Percentiles rank a stretch among this genome's conserved stretches.
These are phyloP conservation scores for Astreopora myriophthalma DNA, from an alignment of 64 coral and sea anemone species.

Conservation along the genomic window DNA sequence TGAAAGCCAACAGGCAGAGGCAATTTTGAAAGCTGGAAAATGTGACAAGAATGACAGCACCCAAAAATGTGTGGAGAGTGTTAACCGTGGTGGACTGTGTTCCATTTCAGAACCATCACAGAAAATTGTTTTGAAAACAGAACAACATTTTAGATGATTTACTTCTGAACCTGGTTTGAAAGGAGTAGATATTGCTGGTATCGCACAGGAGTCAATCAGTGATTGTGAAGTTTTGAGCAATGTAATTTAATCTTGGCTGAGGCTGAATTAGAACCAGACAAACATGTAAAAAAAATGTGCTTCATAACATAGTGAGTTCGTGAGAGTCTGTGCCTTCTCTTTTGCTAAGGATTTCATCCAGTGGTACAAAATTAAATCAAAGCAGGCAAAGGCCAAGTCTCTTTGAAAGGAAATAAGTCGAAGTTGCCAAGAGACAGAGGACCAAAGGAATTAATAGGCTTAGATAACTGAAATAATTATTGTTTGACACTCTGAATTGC, in stretches of 20 bases:
- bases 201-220: conserved; percentile 7
- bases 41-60: too few species aligned
- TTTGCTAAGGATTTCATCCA: conserved; percentile 65
- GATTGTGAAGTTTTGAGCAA: conserved; percentile 45
- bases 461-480: too few species aligned
- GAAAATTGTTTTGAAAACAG: conserved; percentile 52
- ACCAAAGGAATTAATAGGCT: not conserved
- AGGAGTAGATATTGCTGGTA: conserved; percentile 13
- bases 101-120: conserved; percentile 46
- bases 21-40: conserved; percentile 66
- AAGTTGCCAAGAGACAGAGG: not conserved
- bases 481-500: too few species aligned
- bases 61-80: conserved; percentile 16
- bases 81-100: conserved; percentile 63
- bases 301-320: conserved; percentile 33
- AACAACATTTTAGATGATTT: conserved; percentile 30
- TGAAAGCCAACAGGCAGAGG: conserved; percentile 72
- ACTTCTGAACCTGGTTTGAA: not conserved
- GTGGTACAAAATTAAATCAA: conserved; percentile 22
- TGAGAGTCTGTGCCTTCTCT: conserved; percentile 41
- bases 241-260: conserved; percentile 31
- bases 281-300: conserved; percentile 51
- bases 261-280: conserved; percentile 7
- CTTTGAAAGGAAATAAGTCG: conserved; percentile 71
- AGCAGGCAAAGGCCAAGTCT: conserved; percentile 23